Evolutionary conservation across 2,888 invertebrate species (phyloP).

Genomic region (Drosophila austrosaltans): DNA sequence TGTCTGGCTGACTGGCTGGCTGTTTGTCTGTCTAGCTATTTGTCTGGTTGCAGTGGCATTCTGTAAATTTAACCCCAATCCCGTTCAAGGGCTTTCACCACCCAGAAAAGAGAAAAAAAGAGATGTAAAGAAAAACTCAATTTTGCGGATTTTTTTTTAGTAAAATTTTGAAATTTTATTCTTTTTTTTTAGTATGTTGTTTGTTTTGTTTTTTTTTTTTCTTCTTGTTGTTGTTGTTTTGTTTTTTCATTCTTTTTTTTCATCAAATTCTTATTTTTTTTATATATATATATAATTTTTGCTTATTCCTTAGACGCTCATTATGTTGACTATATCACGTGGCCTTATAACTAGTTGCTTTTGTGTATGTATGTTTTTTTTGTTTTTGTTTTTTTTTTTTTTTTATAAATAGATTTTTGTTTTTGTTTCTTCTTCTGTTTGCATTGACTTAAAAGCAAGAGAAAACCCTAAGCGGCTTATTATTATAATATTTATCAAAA

Average conservation of each 20-base stretch:
- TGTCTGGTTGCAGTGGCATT: not conserved
- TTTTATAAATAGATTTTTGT: slow-evolving; percentile 41
- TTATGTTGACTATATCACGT: slow-evolving; percentile 78
- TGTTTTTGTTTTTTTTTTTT: slow-evolving; percentile 20
- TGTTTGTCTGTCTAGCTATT: not conserved
- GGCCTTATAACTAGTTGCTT: slow-evolving; percentile 62
- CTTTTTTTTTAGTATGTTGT: slow-evolving; percentile 45
- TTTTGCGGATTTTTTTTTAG: slow-evolving; percentile 63
- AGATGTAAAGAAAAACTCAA: slow-evolving; percentile 21
- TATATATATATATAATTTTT: slow-evolving; percentile 30
- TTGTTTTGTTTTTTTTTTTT: slow-evolving; percentile 55
- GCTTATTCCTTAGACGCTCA: slow-evolving; percentile 67
- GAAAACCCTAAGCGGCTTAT: slow-evolving; percentile 37
- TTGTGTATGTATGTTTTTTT: not conserved
- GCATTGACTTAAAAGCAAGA: slow-evolving; percentile 38
- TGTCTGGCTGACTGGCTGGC: not conserved
- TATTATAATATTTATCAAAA: slow-evolving; percentile 23
- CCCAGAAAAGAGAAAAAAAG: not conserved
- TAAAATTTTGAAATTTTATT: slow-evolving; percentile 64
- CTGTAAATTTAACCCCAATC: not conserved
- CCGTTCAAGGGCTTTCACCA: slow-evolving; percentile 11
- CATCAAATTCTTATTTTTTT: slow-evolving; percentile 53
- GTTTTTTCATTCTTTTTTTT: slow-evolving; percentile 39
- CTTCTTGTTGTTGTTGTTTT: slow-evolving; percentile 38
- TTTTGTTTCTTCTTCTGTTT: slow-evolving; percentile 23